Conservation (phyloP, 1,140 invertebrate species). For the Centruroides sculpturatus region DNA sequence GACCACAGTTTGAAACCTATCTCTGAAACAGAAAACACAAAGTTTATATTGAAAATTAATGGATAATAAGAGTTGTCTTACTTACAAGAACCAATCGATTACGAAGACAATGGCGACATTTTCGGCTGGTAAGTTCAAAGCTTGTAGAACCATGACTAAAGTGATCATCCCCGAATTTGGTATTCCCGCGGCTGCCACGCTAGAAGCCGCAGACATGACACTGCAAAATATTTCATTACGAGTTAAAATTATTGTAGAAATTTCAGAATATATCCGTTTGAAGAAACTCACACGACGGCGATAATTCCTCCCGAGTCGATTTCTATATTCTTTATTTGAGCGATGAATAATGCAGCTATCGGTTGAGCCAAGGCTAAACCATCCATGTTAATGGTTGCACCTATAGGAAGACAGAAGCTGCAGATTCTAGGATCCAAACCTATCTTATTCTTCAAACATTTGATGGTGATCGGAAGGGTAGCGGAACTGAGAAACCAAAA, state of each 20-base stretch:
- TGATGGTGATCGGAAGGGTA: constrained; percentile 84
- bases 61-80: constrained; percentile 13
- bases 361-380: constrained; percentile 82
- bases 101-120: constrained; percentile 84
- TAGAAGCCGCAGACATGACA: constrained; percentile 82
- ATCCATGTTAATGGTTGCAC: constrained; percentile 85
- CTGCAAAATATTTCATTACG: constrained; percentile 29
- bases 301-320: constrained; percentile 25
- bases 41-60: background rate
- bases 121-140: constrained; percentile 76
- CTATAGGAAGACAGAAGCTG: constrained; percentile 75
- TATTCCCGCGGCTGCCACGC: constrained; percentile 89
- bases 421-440: constrained; percentile 76
- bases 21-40: constrained; percentile 24
- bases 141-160: constrained; percentile 91
- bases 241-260: no score
- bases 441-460: constrained; percentile 80
- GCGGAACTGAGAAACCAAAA: constrained; percentile 76
- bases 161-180: constrained; percentile 86
- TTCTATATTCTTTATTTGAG: constrained; percentile 70
- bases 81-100: constrained; percentile 92
- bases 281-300: no score
- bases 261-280: no score
- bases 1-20: constrained; percentile 40
- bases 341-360: constrained; percentile 75